These are phyloP conservation scores for Kryphioiulus occultus DNA, from an alignment of 2,888 invertebrate genomes.

Conservation along the genomic window DNA sequence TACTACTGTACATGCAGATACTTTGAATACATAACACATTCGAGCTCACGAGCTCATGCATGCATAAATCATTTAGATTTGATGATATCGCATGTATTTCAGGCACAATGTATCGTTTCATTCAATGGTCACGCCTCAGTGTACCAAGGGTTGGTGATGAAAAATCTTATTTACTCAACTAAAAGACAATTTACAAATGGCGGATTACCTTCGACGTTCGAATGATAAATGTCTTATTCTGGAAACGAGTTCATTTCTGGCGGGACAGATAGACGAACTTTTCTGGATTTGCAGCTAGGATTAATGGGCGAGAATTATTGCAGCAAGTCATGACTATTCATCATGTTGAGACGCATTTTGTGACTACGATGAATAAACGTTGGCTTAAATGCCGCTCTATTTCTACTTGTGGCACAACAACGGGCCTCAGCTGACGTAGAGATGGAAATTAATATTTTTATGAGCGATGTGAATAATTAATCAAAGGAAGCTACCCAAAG, in stretches of 20 bases:
- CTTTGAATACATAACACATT: too few species aligned
- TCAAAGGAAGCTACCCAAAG: not conserved
- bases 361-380: not conserved
- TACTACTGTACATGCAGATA: too few species aligned
- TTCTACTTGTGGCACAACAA: not conserved
- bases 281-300: not conserved
- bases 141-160: not conserved
- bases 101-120: not conserved
- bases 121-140: not conserved
- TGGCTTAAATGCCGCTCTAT: not conserved
- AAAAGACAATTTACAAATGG: not conserved
- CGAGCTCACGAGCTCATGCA: too few species aligned
- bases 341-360: constrained; percentile 22
- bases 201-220: not conserved
- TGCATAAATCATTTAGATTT: too few species aligned
- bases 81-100: too few species aligned
- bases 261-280: not conserved
- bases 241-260: not conserved
- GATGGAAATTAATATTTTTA: not conserved
- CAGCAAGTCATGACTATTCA: not conserved
- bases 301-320: not conserved
- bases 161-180: not conserved
- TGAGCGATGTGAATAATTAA: constrained; percentile 39
- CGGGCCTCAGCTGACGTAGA: not conserved
- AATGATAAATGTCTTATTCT: constrained; percentile 8